A percentile compares a stretch with the other conserved stretches of the same genome.
Conservation (phyloP, 2,888 invertebrate genomes). For the Norana najaformis region DNA sequence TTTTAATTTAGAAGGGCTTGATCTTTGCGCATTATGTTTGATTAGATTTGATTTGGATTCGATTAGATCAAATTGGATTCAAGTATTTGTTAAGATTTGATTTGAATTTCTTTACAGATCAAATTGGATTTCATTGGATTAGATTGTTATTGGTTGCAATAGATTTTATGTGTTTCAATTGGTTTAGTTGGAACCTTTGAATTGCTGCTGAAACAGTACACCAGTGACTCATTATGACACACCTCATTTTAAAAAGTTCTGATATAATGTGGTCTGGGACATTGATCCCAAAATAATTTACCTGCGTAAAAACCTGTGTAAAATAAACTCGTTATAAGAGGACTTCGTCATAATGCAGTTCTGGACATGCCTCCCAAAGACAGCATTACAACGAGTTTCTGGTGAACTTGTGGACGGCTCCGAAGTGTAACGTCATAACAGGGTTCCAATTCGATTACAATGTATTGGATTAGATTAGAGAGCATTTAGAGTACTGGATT, state of each 20-base stretch:
- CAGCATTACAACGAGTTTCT: too few relatives aligned
- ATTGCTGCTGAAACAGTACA: neutral
- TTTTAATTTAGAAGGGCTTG: too few relatives aligned
- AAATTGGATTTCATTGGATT: neutral
- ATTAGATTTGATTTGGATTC: neutral
- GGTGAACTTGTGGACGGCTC: too few relatives aligned
- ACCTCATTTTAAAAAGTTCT: too few relatives aligned
- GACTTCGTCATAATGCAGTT: too few relatives aligned
- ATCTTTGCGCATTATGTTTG: too few relatives aligned
- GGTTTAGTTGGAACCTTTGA: neutral
- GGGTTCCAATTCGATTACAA: neutral
- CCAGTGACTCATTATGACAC: too few relatives aligned
- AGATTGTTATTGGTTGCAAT: neutral
- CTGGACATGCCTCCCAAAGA: neutral
- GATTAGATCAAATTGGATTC: neutral
- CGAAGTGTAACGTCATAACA: neutral
- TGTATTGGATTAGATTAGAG: constrained; percentile 13
- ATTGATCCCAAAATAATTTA: too few relatives aligned
- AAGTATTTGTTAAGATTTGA: neutral
- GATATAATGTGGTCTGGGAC: too few relatives aligned
- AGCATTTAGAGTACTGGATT: neutral
- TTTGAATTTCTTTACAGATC: neutral
- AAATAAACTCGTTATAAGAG: too few relatives aligned
- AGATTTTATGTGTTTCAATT: neutral
- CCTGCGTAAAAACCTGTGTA: too few relatives aligned